phyloP scores from a whole-genome alignment of 2,797 vertebrate species.

The Lacerta agilis region DNA sequence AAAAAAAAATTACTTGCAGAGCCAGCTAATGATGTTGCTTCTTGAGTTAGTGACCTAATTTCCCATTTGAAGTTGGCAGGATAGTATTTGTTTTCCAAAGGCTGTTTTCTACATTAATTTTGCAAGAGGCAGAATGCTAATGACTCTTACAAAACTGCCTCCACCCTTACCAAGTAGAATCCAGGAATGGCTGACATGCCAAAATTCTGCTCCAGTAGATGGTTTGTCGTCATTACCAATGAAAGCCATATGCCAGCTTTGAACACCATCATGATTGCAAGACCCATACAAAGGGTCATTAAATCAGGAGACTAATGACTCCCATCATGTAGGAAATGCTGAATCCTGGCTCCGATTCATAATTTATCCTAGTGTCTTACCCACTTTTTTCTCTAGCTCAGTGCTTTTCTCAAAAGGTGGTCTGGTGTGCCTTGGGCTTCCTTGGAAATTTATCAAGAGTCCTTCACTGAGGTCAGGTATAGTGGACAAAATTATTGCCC shows the following conservation, averaged over 20 bases:
- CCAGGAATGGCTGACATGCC: conserved; percentile 17
- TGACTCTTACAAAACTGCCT: conserved; percentile 5
- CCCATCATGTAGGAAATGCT: rapidly evolving
- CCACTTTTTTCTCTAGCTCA: background rate
- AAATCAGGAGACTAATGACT: background rate
- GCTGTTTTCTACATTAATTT: conserved; percentile 48
- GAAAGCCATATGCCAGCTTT: background rate
- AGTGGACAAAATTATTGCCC: background rate
- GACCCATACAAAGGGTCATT: background rate
- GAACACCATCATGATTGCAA: background rate
- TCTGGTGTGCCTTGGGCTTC: background rate
- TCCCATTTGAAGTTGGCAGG: conserved; percentile 47
- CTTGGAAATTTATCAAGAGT: background rate
- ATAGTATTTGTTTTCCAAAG: conserved; percentile 43
- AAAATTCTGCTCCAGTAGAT: background rate
- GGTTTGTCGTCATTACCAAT: background rate
- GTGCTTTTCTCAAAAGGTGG: background rate
- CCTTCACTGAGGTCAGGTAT: background rate
- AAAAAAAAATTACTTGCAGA: conserved; percentile 18
- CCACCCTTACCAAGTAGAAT: background rate
- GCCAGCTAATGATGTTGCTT: conserved; percentile 40
- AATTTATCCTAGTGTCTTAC: rapidly evolving
- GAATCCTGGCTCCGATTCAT: rapidly evolving
- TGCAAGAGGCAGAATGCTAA: background rate
- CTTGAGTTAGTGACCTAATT: conserved; percentile 46